Percentiles rank a stretch among this genome's conserved stretches.
These are phyloP conservation scores for Resseliella maxima DNA, from an alignment of 2,888 invertebrate genomes.

Conservation along the genomic window DNA sequence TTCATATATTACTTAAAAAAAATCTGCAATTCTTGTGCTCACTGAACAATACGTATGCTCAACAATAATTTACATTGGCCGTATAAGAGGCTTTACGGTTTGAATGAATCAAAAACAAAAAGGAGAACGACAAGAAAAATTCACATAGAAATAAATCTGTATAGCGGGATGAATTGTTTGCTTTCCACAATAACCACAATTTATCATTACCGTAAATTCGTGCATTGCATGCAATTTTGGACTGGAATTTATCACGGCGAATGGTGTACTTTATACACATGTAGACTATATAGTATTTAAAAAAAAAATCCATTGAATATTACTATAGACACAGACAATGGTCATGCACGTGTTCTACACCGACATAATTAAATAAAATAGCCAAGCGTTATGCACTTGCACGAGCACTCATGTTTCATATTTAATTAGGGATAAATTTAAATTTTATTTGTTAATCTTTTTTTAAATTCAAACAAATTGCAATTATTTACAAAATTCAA, in stretches of 20 bases:
- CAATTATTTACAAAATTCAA: conserved; percentile 26
- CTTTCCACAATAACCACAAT: neutral
- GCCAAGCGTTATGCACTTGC: conserved; percentile 28
- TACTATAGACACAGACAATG: neutral
- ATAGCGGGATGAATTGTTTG: neutral
- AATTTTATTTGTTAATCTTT: conserved; percentile 29
- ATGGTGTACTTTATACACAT: neutral
- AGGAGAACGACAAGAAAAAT: neutral
- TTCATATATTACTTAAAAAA: neutral
- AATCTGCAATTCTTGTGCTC: conserved; percentile 11
- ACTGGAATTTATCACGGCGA: neutral
- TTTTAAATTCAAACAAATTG: conserved; percentile 24
- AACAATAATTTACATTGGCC: neutral
- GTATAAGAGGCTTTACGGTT: neutral
- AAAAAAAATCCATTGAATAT: too few species aligned
- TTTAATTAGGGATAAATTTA: conserved; percentile 46
- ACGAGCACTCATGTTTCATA: neutral
- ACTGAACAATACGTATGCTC: neutral
- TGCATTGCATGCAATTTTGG: conserved; percentile 14
- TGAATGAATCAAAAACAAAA: neutral
- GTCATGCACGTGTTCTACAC: neutral
- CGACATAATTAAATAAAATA: conserved; percentile 36
- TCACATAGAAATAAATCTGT: conserved; percentile 28
- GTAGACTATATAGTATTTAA: too few species aligned
- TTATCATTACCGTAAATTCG: neutral